Evolutionary conservation across 2,888 invertebrate species (phyloP).

Genomic region (Sisyra nigra): DNA sequence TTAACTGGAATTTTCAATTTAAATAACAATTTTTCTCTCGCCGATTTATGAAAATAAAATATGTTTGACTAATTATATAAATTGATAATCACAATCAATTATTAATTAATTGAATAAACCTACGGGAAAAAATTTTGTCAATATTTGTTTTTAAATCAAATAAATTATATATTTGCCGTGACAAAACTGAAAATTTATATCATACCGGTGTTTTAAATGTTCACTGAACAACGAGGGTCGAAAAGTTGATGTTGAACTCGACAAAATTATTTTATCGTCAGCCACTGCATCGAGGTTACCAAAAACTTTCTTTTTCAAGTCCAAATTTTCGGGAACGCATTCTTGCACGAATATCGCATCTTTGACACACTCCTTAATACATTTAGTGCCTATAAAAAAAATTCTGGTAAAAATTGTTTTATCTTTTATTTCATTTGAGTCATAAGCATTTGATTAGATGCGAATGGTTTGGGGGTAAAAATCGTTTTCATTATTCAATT

Average conservation of each 20-base stretch:
- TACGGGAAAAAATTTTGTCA: neutral
- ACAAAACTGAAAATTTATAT: neutral
- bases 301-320: conserved; percentile 70
- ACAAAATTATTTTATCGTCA: conserved; percentile 61
- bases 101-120: neutral
- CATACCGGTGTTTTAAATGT: conserved; percentile 49
- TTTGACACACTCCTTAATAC: conserved; percentile 52
- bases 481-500: no score
- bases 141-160: neutral
- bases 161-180: neutral
- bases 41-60: no score
- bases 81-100: neutral
- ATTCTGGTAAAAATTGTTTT: conserved; percentile 2
- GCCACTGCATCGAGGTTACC: conserved; percentile 60
- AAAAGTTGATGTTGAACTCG: conserved; percentile 89
- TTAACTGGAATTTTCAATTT: no score
- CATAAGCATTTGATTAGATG: no score
- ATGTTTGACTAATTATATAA: no score
- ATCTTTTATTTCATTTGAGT: no score
- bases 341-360: conserved; percentile 77
- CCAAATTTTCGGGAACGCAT: conserved; percentile 81
- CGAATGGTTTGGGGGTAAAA: no score
- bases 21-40: no score
- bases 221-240: conserved; percentile 77
- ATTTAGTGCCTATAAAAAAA: conserved; percentile 36